Evolutionary conservation across 1,140 invertebrate genomes (phyloP).

Genomic region (Drosophila ambigua): DNA sequence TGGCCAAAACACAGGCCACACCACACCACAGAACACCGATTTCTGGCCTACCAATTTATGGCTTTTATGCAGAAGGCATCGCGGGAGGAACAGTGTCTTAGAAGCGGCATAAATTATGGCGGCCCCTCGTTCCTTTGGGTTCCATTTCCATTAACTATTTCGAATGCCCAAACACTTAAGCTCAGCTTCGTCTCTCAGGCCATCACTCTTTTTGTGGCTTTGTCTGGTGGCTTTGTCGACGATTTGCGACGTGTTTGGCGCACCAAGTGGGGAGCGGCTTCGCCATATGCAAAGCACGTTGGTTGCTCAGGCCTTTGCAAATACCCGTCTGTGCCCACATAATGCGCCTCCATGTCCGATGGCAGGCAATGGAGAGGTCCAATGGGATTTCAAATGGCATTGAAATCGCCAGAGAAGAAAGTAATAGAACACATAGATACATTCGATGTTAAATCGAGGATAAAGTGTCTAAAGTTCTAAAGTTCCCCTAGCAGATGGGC

Average conservation of each 20-base stretch:
- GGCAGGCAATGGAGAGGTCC: too few relatives aligned
- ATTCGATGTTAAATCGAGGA: too few relatives aligned
- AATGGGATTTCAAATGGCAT: too few relatives aligned
- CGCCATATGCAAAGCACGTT: conserved; percentile 55
- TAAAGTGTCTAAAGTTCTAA: too few relatives aligned
- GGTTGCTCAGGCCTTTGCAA: conserved; percentile 16
- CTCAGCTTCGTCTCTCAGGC: conserved; percentile 3
- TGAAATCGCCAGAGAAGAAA: too few relatives aligned
- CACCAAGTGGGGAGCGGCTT: conserved; percentile 44
- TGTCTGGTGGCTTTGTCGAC: neutral
- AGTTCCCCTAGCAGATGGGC: too few relatives aligned
- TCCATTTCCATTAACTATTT: too few relatives aligned
- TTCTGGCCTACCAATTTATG: conserved; percentile 34
- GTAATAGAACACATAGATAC: too few relatives aligned
- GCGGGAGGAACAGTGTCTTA: conserved; percentile 21
- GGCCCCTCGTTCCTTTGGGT: neutral
- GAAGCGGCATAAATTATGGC: conserved; percentile 23
- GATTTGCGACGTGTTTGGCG: conserved; percentile 50
- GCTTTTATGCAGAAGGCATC: conserved; percentile 37
- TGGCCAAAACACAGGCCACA: conserved; percentile 8
- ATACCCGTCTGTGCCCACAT: neutral
- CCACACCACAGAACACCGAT: neutral
- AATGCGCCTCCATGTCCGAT: neutral
- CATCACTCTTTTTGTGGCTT: neutral
- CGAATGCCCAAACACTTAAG: too few relatives aligned